These are phyloP conservation scores for Cynocephalus volans DNA, from an alignment of 2,113 vertebrate genomes.

Conservation along the genomic window DNA sequence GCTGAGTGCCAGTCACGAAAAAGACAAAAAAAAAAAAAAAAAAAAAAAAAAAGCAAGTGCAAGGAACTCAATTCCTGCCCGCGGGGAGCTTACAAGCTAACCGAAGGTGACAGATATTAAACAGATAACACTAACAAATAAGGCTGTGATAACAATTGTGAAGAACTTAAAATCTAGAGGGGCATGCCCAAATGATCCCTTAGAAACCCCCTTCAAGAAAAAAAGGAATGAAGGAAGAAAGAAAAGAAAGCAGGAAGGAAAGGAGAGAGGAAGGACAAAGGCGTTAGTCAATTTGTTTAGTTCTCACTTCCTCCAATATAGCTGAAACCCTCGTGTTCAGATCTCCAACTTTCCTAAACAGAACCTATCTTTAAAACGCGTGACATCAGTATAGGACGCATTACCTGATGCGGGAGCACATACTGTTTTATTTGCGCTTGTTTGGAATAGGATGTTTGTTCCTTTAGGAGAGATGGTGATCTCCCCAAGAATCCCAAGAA, in stretches of 20 bases:
- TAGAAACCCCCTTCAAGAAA: neutral
- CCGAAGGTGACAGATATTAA: neutral
- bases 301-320: neutral
- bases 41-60: too few species aligned
- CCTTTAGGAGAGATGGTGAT: constrained; percentile 4
- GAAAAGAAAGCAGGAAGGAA: neutral
- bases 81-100: too few species aligned
- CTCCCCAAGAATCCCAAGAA: constrained; percentile 49
- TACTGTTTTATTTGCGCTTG: neutral
- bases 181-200: neutral
- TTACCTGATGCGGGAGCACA: neutral
- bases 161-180: neutral
- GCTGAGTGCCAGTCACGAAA: too few species aligned
- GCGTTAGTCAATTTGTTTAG: neutral
- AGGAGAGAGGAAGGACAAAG: neutral
- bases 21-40: too few species aligned
- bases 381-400: neutral
- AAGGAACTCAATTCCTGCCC: too few species aligned
- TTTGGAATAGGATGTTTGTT: neutral
- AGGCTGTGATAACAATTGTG: neutral
- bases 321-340: constrained; percentile 15
- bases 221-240: too few species aligned
- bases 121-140: neutral
- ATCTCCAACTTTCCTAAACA: constrained; percentile 6
- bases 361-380: neutral